These are phyloP conservation scores for Hemiscyllium ocellatum DNA, from an alignment of 2,113 vertebrate species.

Conservation along the genomic window DNA sequence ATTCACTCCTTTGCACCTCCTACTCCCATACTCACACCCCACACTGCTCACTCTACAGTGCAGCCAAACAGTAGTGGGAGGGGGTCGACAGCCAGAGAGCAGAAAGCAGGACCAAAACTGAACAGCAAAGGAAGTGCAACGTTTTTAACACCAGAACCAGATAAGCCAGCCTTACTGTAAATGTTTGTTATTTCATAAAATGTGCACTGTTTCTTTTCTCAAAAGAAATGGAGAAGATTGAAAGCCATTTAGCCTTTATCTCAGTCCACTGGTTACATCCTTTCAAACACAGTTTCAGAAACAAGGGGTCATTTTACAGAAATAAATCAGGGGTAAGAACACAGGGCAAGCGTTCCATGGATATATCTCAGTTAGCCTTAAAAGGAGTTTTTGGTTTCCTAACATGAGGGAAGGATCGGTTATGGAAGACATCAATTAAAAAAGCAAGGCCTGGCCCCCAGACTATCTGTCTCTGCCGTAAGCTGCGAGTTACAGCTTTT, in stretches of 20 bases:
- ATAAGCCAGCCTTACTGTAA: not conserved
- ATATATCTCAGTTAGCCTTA: slow-evolving; percentile 4
- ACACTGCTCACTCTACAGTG: not conserved
- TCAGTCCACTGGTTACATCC: not conserved
- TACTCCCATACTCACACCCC: not conserved
- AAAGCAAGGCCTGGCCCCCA: not conserved
- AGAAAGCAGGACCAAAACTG: not conserved
- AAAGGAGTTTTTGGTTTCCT: slow-evolving; percentile 14
- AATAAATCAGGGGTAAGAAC: not conserved
- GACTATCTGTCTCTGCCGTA: slow-evolving; percentile 20
- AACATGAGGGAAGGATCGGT: not conserved
- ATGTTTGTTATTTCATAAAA: not conserved
- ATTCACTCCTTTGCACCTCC: not conserved
- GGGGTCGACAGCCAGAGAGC: not conserved
- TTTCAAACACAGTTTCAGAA: not conserved
- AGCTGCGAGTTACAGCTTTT: not conserved
- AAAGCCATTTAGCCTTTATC: not conserved
- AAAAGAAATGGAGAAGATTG: not conserved
- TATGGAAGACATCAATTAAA: slow-evolving; percentile 26
- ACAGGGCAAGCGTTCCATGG: not conserved
- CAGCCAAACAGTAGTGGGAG: not conserved
- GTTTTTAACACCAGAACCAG: not conserved
- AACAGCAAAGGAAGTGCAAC: not conserved
- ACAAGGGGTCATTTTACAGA: not conserved
- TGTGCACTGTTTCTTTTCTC: not conserved